Conservation (phyloP, 2,888 invertebrate genomes). For the Meloe dianella region DNA sequence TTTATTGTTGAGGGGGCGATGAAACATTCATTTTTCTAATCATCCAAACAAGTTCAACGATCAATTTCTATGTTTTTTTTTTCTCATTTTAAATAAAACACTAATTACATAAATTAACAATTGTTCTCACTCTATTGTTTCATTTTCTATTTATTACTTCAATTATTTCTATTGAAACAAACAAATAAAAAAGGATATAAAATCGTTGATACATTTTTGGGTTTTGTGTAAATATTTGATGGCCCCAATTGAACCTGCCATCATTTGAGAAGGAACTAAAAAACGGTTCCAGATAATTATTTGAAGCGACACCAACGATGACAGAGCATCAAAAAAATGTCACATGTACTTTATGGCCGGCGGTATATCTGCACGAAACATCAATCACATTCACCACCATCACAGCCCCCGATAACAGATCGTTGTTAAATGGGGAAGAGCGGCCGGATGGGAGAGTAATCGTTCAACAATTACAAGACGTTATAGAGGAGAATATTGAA, state of each 20-base stretch:
- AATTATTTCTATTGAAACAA: too few species aligned
- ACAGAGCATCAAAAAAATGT: constrained; percentile 22
- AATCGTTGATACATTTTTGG: too few species aligned
- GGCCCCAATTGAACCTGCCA: neutral
- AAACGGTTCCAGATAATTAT: neutral
- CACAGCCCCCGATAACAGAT: constrained; percentile 16
- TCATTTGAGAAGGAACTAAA: neutral
- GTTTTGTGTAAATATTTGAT: neutral
- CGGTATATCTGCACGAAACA: constrained; percentile 6
- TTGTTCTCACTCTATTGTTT: too few species aligned
- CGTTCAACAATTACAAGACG: constrained; percentile 1
- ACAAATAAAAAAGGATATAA: too few species aligned
- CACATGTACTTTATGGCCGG: constrained; percentile 5
- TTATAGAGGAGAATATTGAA: neutral
- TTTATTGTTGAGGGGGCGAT: too few species aligned
- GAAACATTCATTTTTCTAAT: too few species aligned
- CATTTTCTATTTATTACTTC: too few species aligned
- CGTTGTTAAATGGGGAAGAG: constrained; percentile 5
- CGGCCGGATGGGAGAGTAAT: constrained; percentile 13
- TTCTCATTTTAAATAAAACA: too few species aligned
- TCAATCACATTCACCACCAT: constrained; percentile 29
- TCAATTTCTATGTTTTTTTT: too few species aligned
- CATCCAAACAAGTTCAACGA: too few species aligned
- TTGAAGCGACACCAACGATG: neutral
- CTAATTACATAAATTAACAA: too few species aligned